Percentiles rank a stretch among this genome's conserved stretches.
Conservation (phyloP, 2,113 vertebrate species). For the Pagrus major region DNA sequence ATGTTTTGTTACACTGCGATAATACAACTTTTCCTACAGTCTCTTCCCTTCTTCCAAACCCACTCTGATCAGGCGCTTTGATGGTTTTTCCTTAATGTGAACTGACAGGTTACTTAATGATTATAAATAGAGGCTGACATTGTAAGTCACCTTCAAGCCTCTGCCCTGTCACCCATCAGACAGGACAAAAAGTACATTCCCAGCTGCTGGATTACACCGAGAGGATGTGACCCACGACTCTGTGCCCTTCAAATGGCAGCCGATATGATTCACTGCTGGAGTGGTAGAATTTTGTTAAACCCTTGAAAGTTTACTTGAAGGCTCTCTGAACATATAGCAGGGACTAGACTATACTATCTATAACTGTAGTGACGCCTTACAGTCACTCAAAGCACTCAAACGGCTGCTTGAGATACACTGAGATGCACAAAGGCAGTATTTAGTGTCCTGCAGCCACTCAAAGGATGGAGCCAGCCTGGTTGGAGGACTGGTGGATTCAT, state of each 20-base stretch:
- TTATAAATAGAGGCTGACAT: slow-evolving; percentile 49
- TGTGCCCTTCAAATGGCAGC: slow-evolving; percentile 31
- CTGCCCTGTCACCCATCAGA: slow-evolving; percentile 22
- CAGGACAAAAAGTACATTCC: slow-evolving; percentile 37
- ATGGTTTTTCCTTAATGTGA: slow-evolving; percentile 45
- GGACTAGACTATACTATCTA: neutral
- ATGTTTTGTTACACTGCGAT: neutral
- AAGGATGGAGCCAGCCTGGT: neutral
- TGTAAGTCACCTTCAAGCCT: slow-evolving; percentile 27
- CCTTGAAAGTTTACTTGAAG: neutral
- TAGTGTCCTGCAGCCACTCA: neutral
- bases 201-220: slow-evolving; percentile 20
- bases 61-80: neutral
- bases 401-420: neutral
- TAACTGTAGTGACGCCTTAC: neutral
- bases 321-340: neutral
- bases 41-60: neutral
- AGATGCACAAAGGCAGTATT: neutral
- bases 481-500: slow-evolving; percentile 38
- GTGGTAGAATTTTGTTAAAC: neutral
- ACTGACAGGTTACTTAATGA: slow-evolving; percentile 53
- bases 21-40: neutral
- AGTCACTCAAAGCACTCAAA: slow-evolving; percentile 15
- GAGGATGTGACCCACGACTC: slow-evolving; percentile 20
- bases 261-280: slow-evolving; percentile 30